phyloP scores from a whole-genome alignment of 2,888 invertebrate genomes.

The Rambutsinella grinnellia region DNA sequence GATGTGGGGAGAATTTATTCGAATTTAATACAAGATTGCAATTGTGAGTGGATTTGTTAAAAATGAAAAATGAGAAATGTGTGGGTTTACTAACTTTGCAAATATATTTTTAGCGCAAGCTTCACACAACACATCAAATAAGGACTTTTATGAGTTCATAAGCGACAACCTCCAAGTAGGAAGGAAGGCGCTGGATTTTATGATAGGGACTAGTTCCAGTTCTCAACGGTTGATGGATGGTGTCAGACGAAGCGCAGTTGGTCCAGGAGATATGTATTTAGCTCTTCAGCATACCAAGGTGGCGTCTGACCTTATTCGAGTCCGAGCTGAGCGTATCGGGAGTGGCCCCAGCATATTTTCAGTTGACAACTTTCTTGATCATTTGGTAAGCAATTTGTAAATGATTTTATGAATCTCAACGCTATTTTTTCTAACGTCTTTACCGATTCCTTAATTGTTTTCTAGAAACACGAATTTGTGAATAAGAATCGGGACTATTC shows the following conservation, averaged over 20 bases:
- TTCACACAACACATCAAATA: background rate
- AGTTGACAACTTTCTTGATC: constrained; percentile 2
- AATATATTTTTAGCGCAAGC: constrained; percentile 4
- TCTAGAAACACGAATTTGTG: constrained; percentile 29
- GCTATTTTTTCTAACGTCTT: background rate
- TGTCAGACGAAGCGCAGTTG: background rate
- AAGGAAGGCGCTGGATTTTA: background rate
- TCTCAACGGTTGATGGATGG: constrained; percentile 21
- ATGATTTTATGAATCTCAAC: background rate
- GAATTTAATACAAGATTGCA: constrained; percentile 17
- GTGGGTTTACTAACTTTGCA: background rate
- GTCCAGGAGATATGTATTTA: constrained; percentile 10
- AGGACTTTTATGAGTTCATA: constrained; percentile 26
- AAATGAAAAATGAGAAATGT: background rate
- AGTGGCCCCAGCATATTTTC: constrained; percentile 23
- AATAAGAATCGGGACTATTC: constrained; percentile 11
- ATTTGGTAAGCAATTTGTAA: constrained; percentile 13
- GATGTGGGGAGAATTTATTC: constrained; percentile 15
- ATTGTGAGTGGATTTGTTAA: constrained; percentile 15
- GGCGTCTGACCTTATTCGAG: constrained; percentile 11
- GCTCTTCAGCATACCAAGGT: constrained; percentile 26
- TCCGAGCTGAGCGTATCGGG: constrained; percentile 23
- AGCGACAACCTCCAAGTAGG: constrained; percentile 19
- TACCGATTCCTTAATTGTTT: constrained; percentile 1
- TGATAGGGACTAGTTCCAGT: no score